phyloP scores from a whole-genome alignment of 1,140 invertebrate genomes.

The Orchesella cincta region DNA sequence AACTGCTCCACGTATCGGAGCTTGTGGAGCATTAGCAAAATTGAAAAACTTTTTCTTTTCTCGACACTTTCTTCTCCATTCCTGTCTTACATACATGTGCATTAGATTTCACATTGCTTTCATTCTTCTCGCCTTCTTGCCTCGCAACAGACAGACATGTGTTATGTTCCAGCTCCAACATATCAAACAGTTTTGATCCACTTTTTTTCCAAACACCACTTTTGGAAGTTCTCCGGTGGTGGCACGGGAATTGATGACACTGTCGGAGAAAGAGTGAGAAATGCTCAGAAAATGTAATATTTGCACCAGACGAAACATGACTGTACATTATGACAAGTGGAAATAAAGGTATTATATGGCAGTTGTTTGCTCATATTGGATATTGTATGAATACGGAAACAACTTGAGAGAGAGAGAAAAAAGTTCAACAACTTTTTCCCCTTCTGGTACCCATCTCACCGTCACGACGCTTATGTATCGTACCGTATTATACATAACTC shows the following conservation, averaged over 20 bases:
- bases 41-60: slow-evolving; percentile 13
- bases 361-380: not conserved
- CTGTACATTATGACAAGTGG: not conserved
- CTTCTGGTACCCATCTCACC: not conserved
- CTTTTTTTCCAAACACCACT: not conserved
- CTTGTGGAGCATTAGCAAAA: slow-evolving; percentile 12
- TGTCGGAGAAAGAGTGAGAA: not conserved
- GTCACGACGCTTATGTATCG: not conserved
- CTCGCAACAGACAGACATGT: not conserved
- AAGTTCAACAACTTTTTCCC: not conserved
- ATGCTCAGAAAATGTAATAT: not conserved
- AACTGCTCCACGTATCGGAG: too few species aligned
- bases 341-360: not conserved
- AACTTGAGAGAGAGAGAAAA: not conserved
- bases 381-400: not conserved
- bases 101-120: too few species aligned
- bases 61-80: too few species aligned
- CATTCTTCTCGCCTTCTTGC: not conserved
- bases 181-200: not conserved
- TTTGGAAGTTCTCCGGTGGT: not conserved
- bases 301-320: not conserved
- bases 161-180: not conserved
- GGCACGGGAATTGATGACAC: not conserved
- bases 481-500: not conserved
- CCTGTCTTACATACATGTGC: too few species aligned